Evolutionary conservation across 2,888 invertebrate genomes (phyloP), one percentile per base, ranked within the genome.

Genomic region (Dicranocentrus wangi): DNA sequence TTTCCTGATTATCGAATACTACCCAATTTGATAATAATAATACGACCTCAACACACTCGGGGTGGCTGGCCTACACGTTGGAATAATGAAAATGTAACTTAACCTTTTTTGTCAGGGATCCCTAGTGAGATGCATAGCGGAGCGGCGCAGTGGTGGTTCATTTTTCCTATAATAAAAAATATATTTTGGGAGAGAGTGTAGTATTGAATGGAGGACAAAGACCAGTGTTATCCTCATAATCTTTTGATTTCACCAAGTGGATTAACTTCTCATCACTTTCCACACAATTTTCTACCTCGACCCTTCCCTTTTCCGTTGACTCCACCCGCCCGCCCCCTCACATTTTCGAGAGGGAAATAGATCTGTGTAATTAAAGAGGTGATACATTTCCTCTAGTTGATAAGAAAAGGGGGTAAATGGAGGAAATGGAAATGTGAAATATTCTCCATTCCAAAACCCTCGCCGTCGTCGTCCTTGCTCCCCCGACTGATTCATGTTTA

Each of bases 211-310:
- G n/a, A n/a, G n/a, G n/a, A n/a, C n/a, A n/a, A n/a, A n/a, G 13
- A 39, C 39, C 39, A 39, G 7, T 39, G 39, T 13, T 47, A 47
- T 47, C n/a, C 47, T 5, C 17, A 51, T 71, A 71, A 78, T 78
- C 70, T 65, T 71, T 55, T 78, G 65, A 70, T 71, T 78, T 78
- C 71, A 78, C 71, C 78, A 71, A 78, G 21, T 71, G 63, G 71
- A 78, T 78, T 78, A 78, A 78, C 78, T 78, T 71, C 78, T 78
- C 78, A 71, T 78, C 78, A 78, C 78, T 32, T 70, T 70, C 21
- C 47, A 10, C 10, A n/a, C 47, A 47, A 60, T 28, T 60, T 21
- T 27, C 25, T 8, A 60, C 8, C 27, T n/a, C 47, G 15, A 47
- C 7, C 47, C 47, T 10, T 32, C 5, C 47, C 47, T 39, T 39